Percentiles rank a stretch among this genome's conserved stretches.
Evolutionary conservation across 2,113 vertebrate genomes (phyloP).

Genomic region (Jaculus jaculus): DNA sequence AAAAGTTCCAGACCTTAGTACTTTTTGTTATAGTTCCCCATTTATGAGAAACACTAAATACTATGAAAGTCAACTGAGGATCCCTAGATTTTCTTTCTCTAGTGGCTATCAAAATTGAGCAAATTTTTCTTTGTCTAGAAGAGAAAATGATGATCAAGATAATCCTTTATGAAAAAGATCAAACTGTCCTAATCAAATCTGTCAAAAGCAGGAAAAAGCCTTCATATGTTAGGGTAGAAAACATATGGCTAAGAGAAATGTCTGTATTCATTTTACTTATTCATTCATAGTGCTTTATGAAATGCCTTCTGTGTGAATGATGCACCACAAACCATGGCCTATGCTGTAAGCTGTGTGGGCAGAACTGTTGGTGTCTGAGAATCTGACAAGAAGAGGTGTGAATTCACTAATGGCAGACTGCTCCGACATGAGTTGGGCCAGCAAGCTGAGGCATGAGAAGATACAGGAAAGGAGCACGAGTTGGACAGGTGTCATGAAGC

Average conservation of each 20-base stretch:
- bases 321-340: background rate
- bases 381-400: conserved; percentile 37
- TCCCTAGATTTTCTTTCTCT: background rate
- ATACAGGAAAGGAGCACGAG: background rate
- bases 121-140: background rate
- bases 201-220: background rate
- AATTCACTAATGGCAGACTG: conserved; percentile 43
- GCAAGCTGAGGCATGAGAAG: conserved; percentile 48
- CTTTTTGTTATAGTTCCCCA: background rate
- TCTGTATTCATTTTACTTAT: background rate
- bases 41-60: background rate
- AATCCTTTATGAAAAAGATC: background rate
- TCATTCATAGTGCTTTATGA: background rate
- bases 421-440: background rate
- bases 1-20: background rate
- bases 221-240: background rate
- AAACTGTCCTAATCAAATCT: background rate
- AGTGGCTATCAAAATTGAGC: background rate
- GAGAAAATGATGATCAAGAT: background rate
- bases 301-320: conserved; percentile 53
- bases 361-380: conserved; percentile 21
- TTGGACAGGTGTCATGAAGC: conserved; percentile 50
- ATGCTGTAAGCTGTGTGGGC: conserved; percentile 2
- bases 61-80: background rate
- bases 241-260: background rate